Evolutionary conservation across 2,113 vertebrate genomes (phyloP).

Genomic region (Oncorhynchus kisutch): DNA sequence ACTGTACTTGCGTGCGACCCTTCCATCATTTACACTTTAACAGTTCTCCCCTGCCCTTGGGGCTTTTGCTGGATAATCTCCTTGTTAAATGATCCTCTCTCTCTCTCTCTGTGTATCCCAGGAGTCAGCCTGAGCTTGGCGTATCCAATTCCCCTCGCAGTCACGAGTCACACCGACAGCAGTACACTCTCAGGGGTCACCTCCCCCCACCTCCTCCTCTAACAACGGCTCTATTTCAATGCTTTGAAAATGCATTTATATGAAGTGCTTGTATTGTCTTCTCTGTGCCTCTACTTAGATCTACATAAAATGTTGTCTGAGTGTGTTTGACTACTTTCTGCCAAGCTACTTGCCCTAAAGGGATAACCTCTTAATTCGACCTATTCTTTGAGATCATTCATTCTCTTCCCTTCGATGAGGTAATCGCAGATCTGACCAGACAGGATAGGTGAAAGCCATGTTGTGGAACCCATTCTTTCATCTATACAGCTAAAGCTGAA

Average conservation of each 20-base stretch:
- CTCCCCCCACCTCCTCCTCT: not conserved
- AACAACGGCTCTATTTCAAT: not conserved
- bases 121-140: not conserved
- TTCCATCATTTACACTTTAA: not conserved
- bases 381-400: too few relatives aligned
- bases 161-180: not conserved
- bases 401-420: too few relatives aligned
- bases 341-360: too few relatives aligned
- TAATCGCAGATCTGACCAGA: too few relatives aligned
- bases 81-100: constrained; percentile 11
- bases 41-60: constrained; percentile 1
- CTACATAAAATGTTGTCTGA: not conserved
- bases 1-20: too few relatives aligned
- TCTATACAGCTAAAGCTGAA: not conserved
- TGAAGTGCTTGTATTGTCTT: too few relatives aligned
- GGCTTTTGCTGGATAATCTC: constrained; percentile 1
- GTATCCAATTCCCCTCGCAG: constrained; percentile 2
- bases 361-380: too few relatives aligned
- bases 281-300: not conserved
- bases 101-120: too few relatives aligned
- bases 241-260: too few relatives aligned
- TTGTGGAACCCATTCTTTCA: not conserved
- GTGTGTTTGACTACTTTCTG: too few relatives aligned
- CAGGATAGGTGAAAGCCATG: too few relatives aligned
- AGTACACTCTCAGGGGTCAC: constrained; percentile 21